phyloP scores from a whole-genome alignment of 2,797 vertebrate species.

The Phataginus tricuspis region DNA sequence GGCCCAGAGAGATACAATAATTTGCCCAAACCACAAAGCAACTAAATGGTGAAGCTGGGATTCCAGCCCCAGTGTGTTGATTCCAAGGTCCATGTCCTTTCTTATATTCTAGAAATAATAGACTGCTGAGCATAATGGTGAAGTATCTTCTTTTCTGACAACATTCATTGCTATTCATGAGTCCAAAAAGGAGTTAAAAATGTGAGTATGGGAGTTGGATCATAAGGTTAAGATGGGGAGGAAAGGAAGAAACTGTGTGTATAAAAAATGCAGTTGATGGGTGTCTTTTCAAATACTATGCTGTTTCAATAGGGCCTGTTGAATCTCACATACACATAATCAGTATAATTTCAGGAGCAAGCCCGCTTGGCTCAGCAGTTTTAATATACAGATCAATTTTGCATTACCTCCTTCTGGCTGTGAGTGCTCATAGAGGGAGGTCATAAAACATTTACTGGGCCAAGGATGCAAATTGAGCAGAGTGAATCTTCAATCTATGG shows the following conservation, averaged over 20 bases:
- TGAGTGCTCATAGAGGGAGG: slow-evolving; percentile 90
- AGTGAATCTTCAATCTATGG: slow-evolving; percentile 89
- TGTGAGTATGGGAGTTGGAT: slow-evolving; percentile 26
- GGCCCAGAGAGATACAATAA: not conserved
- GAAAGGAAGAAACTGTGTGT: slow-evolving; percentile 47
- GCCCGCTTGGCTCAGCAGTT: slow-evolving; percentile 92
- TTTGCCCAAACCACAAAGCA: slow-evolving; percentile 45
- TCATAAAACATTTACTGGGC: slow-evolving; percentile 94
- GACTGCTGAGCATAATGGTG: not conserved
- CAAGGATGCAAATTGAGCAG: slow-evolving; percentile 91
- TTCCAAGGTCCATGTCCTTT: not conserved
- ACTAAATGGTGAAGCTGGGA: slow-evolving; percentile 7
- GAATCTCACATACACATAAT: slow-evolving; percentile 86
- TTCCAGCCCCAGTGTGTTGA: not conserved
- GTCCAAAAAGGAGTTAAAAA: slow-evolving; percentile 35
- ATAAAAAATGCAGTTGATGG: slow-evolving; percentile 57
- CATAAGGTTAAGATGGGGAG: not conserved
- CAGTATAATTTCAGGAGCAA: slow-evolving; percentile 90
- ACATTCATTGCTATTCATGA: slow-evolving; percentile 63
- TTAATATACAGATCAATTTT: slow-evolving; percentile 97
- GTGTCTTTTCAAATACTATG: slow-evolving; percentile 68
- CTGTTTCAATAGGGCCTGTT: slow-evolving; percentile 72
- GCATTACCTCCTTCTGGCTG: slow-evolving; percentile 92
- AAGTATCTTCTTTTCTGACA: slow-evolving; percentile 41
- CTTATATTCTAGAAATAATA: slow-evolving; percentile 53